Base-by-base conservation (phyloP, 2,113 vertebrate species). In the Circaetus cinerascens region DNA sequence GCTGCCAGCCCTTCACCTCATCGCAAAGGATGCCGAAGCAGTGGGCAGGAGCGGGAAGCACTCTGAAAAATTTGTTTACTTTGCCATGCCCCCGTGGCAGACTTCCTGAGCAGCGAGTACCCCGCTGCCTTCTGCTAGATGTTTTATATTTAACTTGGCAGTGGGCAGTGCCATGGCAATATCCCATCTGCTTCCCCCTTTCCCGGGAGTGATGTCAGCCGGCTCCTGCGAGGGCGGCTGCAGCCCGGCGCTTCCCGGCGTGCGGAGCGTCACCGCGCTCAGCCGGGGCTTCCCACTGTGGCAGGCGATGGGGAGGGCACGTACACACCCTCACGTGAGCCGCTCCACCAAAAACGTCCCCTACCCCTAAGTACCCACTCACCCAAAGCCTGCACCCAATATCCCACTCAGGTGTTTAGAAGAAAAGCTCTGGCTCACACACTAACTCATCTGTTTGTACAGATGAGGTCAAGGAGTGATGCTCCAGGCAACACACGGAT, bases 141-240 rank as follows among this genome's bases (percentile, higher is more conserved):
- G 93, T 41, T 95, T 96, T 96, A 96, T 96, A 97, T 97, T 97
- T 97, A 96, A 96, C 96, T 95, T 94, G 90, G 82, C 95, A 82
- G 96, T 95, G 89, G 96, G 96, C 97, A 96, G 94, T 73, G 93
- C 87, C 94, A 87, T 63, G 75, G 93, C 95, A 95, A 90, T 95
- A 73, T 90, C 95, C 92, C 97, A 97, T 97, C 94, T 98, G 97
- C 96, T 96, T 81, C 60, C 89, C 95, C 89, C 78, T 59, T 81
- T 85, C 93, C 93, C 1, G 1, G 75, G 64, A 96, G 78, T 41
- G 93, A 95, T 95, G 92, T 90, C 94, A 96, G 90, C 6, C 64
- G 7, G 91, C 64, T 94, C 84, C 82, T 32, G 7, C 2, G 15
- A 71, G 72, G 81, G 86, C 9, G 51, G 93, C 78, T n/a, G 48